phyloP scores from a whole-genome alignment of 2,888 invertebrate species.

The Drosophila colorata region DNA sequence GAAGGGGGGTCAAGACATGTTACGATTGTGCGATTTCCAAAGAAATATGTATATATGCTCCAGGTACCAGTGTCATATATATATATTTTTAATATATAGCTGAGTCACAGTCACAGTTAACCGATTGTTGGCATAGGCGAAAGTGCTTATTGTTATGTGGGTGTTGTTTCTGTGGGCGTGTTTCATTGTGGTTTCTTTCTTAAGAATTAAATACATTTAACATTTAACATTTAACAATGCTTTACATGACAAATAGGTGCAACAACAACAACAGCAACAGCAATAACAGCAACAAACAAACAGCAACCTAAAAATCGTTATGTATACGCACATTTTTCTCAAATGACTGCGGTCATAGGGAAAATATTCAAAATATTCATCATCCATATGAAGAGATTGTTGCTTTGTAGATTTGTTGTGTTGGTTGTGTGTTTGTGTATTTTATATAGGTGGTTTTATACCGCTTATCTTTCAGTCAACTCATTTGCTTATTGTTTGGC shows the following conservation, averaged over 20 bases:
- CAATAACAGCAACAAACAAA: constrained; percentile 18
- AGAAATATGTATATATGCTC: constrained; percentile 22
- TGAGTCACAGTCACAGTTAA: constrained; percentile 35
- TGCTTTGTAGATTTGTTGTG: background rate
- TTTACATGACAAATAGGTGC: constrained; percentile 48
- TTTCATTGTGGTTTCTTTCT: constrained; percentile 29
- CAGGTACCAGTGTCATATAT: constrained; percentile 13
- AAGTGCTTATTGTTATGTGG: constrained; percentile 40
- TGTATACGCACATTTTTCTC: constrained; percentile 83
- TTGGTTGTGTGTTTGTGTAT: background rate
- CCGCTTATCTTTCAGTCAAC: constrained; percentile 41
- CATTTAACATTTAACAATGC: constrained; percentile 34
- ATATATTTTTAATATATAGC: constrained; percentile 1
- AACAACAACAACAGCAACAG: constrained; percentile 22
- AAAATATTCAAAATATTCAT: constrained; percentile 83
- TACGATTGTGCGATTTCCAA: constrained; percentile 30
- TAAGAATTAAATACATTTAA: constrained; percentile 38
- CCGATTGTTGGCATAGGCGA: constrained; percentile 37
- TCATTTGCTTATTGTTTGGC: constrained; percentile 58
- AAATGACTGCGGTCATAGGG: constrained; percentile 83
- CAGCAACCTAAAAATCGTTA: constrained; percentile 30
- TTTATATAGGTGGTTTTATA: constrained; percentile 3
- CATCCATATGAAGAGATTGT: constrained; percentile 75
- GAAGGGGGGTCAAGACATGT: constrained; percentile 21
- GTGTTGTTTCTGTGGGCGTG: constrained; percentile 35